Percentiles rank a stretch among this genome's conserved stretches.
These are phyloP conservation scores for Yoshiicerus persimilis DNA, from an alignment of 1,140 invertebrate genomes.

Conservation along the genomic window DNA sequence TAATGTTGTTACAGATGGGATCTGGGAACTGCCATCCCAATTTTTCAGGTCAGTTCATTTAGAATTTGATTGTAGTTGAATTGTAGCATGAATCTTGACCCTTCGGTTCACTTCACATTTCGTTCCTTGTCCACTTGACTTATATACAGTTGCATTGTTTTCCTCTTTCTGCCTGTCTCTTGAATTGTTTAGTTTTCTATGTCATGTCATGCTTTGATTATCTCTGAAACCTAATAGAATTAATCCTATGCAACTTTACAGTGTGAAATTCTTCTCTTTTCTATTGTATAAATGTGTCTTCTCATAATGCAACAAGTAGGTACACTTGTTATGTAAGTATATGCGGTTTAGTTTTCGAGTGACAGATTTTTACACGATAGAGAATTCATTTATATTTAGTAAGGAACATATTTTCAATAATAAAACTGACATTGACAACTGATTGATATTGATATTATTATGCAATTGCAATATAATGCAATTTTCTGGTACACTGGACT, in stretches of 20 bases:
- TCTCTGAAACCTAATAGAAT: neutral
- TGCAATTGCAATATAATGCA: too few species aligned
- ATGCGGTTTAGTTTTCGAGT: neutral
- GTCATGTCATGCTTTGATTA: neutral
- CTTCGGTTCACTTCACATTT: constrained; percentile 18
- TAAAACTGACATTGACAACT: too few species aligned
- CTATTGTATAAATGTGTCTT: neutral
- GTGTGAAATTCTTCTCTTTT: neutral
- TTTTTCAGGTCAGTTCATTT: neutral
- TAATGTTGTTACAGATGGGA: neutral
- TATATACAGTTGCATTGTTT: neutral
- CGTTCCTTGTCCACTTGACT: neutral
- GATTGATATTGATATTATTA: too few species aligned
- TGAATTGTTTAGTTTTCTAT: neutral
- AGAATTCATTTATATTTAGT: too few species aligned
- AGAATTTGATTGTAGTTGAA: neutral
- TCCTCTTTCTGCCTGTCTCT: neutral
- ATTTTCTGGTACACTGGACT: too few species aligned
- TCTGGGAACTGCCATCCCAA: constrained; percentile 21
- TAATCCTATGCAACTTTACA: neutral
- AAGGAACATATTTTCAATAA: too few species aligned
- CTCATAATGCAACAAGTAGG: neutral
- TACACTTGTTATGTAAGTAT: neutral
- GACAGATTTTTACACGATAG: neutral
- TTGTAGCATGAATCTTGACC: neutral